Conservation (phyloP, 2,888 invertebrate genomes). For the Chouioia cunea region DNA sequence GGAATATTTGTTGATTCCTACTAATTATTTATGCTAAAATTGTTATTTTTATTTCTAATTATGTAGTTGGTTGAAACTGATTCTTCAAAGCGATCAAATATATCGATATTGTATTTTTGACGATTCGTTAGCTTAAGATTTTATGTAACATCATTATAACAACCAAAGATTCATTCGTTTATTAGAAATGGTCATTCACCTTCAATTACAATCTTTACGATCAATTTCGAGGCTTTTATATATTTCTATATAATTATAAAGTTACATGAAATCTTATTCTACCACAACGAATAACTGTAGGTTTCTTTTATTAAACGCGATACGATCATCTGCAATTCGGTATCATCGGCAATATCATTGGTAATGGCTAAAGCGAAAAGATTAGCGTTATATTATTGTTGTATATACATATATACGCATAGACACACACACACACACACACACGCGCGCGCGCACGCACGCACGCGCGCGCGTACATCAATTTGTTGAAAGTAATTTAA, state of each 20-base stretch:
- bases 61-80: conserved; percentile 1
- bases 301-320: conserved; percentile 34
- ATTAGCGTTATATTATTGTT: conserved; percentile 51
- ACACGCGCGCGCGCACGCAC: no score
- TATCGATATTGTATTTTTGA: conserved; percentile 42
- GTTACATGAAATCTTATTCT: conserved; percentile 43
- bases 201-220: no score
- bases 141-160: conserved; percentile 55
- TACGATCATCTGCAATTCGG: conserved; percentile 33
- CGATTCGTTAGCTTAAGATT: conserved; percentile 50
- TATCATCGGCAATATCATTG: conserved; percentile 41
- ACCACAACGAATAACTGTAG: conserved; percentile 23
- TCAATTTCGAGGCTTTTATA: neutral
- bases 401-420: conserved; percentile 53
- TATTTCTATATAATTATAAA: conserved; percentile 12
- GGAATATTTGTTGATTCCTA: conserved; percentile 28
- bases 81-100: conserved; percentile 36
- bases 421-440: no score
- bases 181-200: no score
- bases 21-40: conserved; percentile 12
- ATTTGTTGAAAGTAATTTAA: conserved; percentile 51
- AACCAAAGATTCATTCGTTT: conserved; percentile 51
- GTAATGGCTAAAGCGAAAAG: conserved; percentile 43
- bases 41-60: conserved; percentile 32
- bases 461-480: no score